Conservation (phyloP, 2,797 vertebrate species). For the Lacerta viridis region DNA sequence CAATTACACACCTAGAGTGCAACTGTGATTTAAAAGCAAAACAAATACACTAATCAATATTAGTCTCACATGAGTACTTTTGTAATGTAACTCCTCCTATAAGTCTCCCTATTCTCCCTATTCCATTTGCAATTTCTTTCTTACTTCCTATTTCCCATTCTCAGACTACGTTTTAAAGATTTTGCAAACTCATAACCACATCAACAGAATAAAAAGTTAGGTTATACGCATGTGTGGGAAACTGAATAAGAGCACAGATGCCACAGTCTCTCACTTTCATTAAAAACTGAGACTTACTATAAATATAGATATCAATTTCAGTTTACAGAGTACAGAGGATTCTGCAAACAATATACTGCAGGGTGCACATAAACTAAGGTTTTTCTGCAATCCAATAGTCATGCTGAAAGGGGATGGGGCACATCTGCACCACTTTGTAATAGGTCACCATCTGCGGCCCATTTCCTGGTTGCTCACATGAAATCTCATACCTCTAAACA, state of each 20-base stretch:
- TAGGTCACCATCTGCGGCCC: not conserved
- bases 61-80: not conserved
- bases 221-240: not conserved
- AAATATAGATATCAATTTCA: conserved; percentile 1
- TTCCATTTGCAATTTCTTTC: not conserved
- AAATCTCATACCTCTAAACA: not conserved
- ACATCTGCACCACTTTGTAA: not conserved
- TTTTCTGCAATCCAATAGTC: not conserved
- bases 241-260: conserved; percentile 15
- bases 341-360: not conserved
- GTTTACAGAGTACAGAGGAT: conserved; percentile 12
- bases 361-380: not conserved
- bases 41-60: not conserved
- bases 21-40: not conserved
- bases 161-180: not conserved
- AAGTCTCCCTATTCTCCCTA: not conserved
- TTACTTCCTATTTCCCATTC: not conserved
- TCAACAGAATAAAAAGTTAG: not conserved
- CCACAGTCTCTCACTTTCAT: conserved; percentile 18
- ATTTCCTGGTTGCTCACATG: not conserved
- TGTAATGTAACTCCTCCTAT: not conserved
- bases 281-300: not conserved
- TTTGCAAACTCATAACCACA: not conserved
- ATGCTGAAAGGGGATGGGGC: not conserved
- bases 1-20: not conserved